Base-by-base conservation (phyloP, 2,888 invertebrate genomes). In the Leucania comma region DNA sequence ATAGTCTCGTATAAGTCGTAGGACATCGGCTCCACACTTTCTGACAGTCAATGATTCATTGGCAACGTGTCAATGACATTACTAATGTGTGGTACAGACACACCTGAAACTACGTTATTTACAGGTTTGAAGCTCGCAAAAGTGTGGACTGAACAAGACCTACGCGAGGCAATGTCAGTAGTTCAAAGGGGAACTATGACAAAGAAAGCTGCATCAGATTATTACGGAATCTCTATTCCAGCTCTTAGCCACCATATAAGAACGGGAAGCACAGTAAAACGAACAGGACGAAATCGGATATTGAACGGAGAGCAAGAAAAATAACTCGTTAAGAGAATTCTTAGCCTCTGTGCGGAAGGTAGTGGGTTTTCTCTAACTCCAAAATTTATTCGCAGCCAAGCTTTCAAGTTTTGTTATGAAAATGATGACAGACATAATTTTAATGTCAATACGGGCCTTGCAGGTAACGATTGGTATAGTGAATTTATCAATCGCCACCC, bases 241-340 rank as follows among this genome's bases (percentile, higher is more conserved):
- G 35, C 70, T 17, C 70, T 69, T 14, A 61, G 14, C 20, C 61
- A 54, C 54, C 72, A 72, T 54, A 42, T 57, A 24, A 71, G 14
- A 56, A 56, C 70, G 1, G 62, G 63, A 50, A 38, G 24, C 29
- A 10, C 56, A 70, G 53, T 72, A 9, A 70, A 72, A 70, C 56
- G 63, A 17, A 56, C 54, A 12, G 71, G 70, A 26, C 63, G 71
- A n/a, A 72, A 29, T 20, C 54, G 70, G 2, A 20, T 70, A 54
- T n/a, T 71, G 53, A 71, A 69, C 22, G 70, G 69, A 14, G 20
- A 22, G 9, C 70, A 71, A 48, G 70, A 71, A 35, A 20, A 61
- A 22, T 35, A 10, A n/a, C 14, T 71, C 1, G 61, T 71, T 20
- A 14, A 46, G 17, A 69, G 5, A 35, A 14, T 71, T 35, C 46